These are phyloP conservation scores for Tenebrosternarchus preto DNA, from an alignment of 2,113 vertebrate species.

Conservation along the genomic window DNA sequence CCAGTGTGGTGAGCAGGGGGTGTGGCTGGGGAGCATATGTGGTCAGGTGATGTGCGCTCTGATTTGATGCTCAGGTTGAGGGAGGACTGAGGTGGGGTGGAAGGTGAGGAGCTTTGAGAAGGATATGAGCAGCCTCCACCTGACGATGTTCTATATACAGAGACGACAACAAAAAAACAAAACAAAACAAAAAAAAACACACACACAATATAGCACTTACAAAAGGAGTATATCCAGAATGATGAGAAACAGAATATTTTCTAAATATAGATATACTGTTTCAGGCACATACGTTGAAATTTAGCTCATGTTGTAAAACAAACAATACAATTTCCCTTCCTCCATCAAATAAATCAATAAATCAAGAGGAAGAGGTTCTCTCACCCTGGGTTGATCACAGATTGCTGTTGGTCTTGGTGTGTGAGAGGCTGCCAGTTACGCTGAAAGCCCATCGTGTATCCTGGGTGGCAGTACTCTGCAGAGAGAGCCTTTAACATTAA, in stretches of 20 bases:
- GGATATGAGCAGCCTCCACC: slow-evolving; percentile 70
- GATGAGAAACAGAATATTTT: background rate
- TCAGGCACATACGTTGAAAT: no score
- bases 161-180: slow-evolving; percentile 14
- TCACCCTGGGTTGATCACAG: slow-evolving; percentile 72
- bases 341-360: no score
- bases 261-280: no score
- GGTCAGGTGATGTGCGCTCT: slow-evolving; percentile 82
- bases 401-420: slow-evolving; percentile 66
- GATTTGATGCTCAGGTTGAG: slow-evolving; percentile 86
- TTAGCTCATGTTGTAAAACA: no score
- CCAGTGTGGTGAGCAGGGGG: slow-evolving; percentile 66
- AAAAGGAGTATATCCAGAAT: background rate
- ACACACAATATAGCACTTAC: background rate
- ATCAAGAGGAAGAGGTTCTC: slow-evolving; percentile 26
- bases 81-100: slow-evolving; percentile 66
- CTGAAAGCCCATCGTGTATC: slow-evolving; percentile 74
- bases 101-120: slow-evolving; percentile 64
- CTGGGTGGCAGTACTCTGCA: slow-evolving; percentile 78
- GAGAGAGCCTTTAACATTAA: background rate
- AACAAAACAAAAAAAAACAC: no score
- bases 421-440: slow-evolving; percentile 76
- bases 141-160: slow-evolving; percentile 69
- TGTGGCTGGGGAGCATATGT: slow-evolving; percentile 70
- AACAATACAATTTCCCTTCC: no score